phyloP scores from a whole-genome alignment of 2,888 invertebrate species.

The Eupithecia subfuscata region DNA sequence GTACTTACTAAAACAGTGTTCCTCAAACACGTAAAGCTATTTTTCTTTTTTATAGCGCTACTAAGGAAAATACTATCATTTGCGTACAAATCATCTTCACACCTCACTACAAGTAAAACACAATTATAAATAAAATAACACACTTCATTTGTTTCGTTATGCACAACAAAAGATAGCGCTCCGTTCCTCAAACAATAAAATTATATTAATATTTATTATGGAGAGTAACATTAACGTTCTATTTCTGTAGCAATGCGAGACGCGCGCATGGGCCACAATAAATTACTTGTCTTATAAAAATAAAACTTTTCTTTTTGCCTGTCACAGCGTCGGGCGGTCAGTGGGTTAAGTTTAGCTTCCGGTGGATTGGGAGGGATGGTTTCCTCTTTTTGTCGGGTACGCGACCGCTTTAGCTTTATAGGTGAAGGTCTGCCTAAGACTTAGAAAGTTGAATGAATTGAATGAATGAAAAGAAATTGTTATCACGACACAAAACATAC shows the following conservation, averaged over 20 bases:
- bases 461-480: too few relatives aligned
- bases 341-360: constrained; percentile 13
- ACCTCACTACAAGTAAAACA: background rate
- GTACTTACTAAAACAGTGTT: too few relatives aligned
- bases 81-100: background rate
- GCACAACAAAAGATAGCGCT: background rate
- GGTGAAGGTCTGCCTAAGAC: background rate
- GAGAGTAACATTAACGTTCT: constrained; percentile 15
- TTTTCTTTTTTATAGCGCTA: too few relatives aligned
- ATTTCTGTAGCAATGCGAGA: constrained; percentile 41
- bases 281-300: constrained; percentile 84
- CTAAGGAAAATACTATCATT: background rate
- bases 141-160: background rate
- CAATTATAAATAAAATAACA: background rate
- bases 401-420: background rate
- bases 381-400: background rate
- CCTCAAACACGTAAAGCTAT: too few relatives aligned
- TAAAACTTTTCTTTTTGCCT: constrained; percentile 82
- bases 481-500: too few relatives aligned
- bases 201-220: constrained; percentile 17
- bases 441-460: background rate
- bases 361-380: background rate
- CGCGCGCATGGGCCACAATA: constrained; percentile 80
- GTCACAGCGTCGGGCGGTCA: constrained; percentile 42
- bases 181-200: constrained; percentile 14